Percentiles rank a stretch among this genome's conserved stretches.
These are phyloP conservation scores for Gadus chalcogrammus DNA, from an alignment of 2,113 vertebrate genomes.

Conservation along the genomic window DNA sequence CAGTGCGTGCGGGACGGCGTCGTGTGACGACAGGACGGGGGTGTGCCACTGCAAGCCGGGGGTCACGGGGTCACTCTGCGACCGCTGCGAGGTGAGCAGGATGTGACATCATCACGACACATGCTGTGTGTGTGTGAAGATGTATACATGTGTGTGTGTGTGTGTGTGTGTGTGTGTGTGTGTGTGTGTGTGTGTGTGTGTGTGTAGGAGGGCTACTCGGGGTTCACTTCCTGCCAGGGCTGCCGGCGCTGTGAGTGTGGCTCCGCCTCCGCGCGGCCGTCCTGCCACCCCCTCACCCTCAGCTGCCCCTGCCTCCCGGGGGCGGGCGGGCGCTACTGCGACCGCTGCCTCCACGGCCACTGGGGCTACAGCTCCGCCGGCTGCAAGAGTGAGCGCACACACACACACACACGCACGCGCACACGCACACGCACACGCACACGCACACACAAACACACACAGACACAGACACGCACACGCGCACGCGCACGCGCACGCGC, in stretches of 20 bases:
- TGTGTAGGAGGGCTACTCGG: constrained; percentile 73
- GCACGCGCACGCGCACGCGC: too few species aligned
- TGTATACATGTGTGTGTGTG: not conserved
- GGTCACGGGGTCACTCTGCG: constrained; percentile 73
- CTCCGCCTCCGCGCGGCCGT: constrained; percentile 65
- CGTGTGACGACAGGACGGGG: constrained; percentile 76
- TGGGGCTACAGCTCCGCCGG: constrained; percentile 76
- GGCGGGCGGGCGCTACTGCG: constrained; percentile 75
- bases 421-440: not conserved
- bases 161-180: too few species aligned
- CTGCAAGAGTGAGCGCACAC: constrained; percentile 74
- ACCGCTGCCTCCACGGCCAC: constrained; percentile 73
- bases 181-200: not conserved
- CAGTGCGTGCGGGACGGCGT: constrained; percentile 75
- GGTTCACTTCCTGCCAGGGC: constrained; percentile 76
- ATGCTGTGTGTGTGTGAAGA: not conserved
- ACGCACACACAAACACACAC: too few species aligned
- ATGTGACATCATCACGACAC: not conserved
- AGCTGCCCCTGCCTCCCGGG: constrained; percentile 75
- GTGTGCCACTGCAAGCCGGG: constrained; percentile 81
- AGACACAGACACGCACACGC: too few species aligned
- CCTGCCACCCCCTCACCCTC: constrained; percentile 75
- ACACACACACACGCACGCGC: not conserved
- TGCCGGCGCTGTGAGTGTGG: constrained; percentile 77
- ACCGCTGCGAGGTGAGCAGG: constrained; percentile 76